A percentile compares a stretch with the other conserved stretches of the same genome.
These are phyloP conservation scores for Cebidichthys violaceus DNA, from an alignment of 2,113 vertebrate genomes.

Conservation along the genomic window DNA sequence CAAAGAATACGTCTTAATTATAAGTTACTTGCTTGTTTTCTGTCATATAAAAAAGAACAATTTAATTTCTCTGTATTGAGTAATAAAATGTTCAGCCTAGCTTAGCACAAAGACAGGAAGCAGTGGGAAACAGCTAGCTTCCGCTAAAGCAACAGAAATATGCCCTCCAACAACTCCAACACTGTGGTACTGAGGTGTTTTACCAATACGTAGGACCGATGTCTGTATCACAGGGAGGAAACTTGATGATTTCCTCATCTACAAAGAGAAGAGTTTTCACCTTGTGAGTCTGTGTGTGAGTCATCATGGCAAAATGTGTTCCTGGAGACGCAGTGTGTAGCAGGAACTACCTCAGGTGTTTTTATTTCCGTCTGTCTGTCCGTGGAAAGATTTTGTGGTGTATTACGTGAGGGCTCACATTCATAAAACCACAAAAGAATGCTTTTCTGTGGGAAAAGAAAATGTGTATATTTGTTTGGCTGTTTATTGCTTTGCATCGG, in stretches of 20 bases:
- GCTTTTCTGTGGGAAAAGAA: not conserved
- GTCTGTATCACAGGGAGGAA: not conserved
- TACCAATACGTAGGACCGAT: not conserved
- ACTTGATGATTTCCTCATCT: too few relatives aligned
- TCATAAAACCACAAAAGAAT: not conserved
- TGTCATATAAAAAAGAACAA: not conserved
- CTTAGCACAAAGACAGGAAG: too few relatives aligned
- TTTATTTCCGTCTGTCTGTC: too few relatives aligned
- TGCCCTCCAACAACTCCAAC: not conserved
- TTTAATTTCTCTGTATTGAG: not conserved
- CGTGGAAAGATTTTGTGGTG: too few relatives aligned
- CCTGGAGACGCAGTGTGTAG: not conserved
- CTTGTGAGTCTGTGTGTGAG: not conserved
- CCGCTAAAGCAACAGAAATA: not conserved
- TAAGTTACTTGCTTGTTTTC: not conserved
- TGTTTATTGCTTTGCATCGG: not conserved
- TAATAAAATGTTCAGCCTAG: not conserved
- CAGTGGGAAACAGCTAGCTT: not conserved
- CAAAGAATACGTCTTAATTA: not conserved
- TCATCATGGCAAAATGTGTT: not conserved
- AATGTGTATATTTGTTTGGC: too few relatives aligned
- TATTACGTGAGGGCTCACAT: not conserved
- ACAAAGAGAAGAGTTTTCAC: not conserved
- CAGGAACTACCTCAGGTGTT: too few relatives aligned
- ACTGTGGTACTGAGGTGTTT: not conserved